These are phyloP conservation scores for Cacoxenus indagator DNA, from an alignment of 2,888 invertebrate species.

Conservation along the genomic window DNA sequence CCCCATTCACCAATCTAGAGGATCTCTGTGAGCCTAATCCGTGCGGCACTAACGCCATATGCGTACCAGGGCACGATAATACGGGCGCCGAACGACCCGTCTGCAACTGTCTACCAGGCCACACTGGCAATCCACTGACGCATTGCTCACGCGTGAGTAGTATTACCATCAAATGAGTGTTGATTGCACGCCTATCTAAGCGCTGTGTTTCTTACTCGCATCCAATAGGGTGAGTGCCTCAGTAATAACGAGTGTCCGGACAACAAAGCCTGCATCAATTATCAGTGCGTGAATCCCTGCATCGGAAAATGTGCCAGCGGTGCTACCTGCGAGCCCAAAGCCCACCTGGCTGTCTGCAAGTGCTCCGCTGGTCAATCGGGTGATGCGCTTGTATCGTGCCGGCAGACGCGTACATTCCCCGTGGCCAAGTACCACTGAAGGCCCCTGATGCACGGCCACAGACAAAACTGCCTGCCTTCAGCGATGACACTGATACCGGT, in stretches of 20 bases:
- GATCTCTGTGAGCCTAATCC: conserved; percentile 90
- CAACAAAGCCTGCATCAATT: conserved; percentile 83
- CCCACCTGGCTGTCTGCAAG: conserved; percentile 86
- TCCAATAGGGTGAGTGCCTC: conserved; percentile 82
- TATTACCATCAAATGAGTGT: background rate
- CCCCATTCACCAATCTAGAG: conserved; percentile 72
- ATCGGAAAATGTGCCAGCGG: conserved; percentile 83
- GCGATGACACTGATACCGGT: no score
- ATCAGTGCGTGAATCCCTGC: conserved; percentile 81
- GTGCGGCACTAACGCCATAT: conserved; percentile 78
- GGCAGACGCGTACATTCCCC: conserved; percentile 68
- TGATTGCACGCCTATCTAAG: no score
- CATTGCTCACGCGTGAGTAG: conserved; percentile 76
- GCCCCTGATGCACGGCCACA: background rate
- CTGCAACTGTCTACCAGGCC: conserved; percentile 85
- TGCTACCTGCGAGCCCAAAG: conserved; percentile 81
- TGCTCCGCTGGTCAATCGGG: conserved; percentile 79
- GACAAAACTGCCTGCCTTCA: background rate
- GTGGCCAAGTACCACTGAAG: conserved; percentile 67
- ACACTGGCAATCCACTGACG: conserved; percentile 82
- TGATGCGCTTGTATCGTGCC: conserved; percentile 75
- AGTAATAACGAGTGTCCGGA: conserved; percentile 83
- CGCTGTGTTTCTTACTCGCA: background rate
- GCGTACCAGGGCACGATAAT: conserved; percentile 87
- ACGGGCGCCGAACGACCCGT: conserved; percentile 87